A percentile compares a stretch with the other conserved stretches of the same genome.
These are phyloP conservation scores for Mesitornis unicolor DNA, from an alignment of 2,113 vertebrate species.

Conservation along the genomic window DNA sequence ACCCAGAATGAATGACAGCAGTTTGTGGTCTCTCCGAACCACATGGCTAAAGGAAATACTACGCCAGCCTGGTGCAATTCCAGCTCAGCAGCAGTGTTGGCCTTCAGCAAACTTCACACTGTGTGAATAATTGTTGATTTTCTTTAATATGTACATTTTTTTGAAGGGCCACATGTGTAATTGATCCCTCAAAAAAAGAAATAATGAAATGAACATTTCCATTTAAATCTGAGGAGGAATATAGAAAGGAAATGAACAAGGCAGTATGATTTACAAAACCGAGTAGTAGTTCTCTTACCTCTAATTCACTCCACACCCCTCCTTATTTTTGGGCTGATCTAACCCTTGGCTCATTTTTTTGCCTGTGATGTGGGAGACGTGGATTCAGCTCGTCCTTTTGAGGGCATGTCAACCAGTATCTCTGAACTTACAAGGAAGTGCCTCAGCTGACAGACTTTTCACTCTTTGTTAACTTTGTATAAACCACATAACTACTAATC, in stretches of 20 bases:
- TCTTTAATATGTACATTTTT: too few relatives aligned
- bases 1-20: background rate
- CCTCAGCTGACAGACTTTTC: background rate
- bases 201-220: background rate
- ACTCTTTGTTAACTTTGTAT: background rate
- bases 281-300: background rate
- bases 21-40: background rate
- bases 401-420: background rate
- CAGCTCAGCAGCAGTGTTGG: background rate
- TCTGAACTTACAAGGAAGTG: background rate
- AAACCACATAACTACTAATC: background rate
- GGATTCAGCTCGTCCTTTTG: background rate
- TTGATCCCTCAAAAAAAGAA: too few relatives aligned
- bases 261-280: background rate
- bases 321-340: background rate
- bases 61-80: background rate
- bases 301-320: fast-evolving
- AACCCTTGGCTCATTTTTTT: background rate
- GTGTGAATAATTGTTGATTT: background rate
- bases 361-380: background rate
- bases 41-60: background rate
- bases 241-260: background rate
- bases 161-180: too few relatives aligned
- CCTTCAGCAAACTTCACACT: background rate
- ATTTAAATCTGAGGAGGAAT: background rate